Evolutionary conservation across 2,797 vertebrate species (phyloP).

Genomic region (Tragelaphus eurycerus): DNA sequence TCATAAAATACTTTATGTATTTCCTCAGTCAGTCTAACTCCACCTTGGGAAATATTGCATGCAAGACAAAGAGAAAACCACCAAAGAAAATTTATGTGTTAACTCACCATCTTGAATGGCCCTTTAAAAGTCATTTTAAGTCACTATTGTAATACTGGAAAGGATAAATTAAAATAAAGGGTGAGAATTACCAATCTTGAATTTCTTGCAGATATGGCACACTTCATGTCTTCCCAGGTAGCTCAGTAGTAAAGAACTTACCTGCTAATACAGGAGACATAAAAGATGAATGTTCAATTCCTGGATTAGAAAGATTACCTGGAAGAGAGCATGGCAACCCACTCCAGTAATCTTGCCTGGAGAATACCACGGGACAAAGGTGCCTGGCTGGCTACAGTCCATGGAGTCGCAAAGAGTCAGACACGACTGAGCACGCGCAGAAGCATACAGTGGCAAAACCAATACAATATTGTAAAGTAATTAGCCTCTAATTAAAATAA

Average conservation of each 20-base stretch:
- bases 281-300: background rate
- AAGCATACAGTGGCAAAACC: background rate
- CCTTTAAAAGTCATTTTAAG: background rate
- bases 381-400: background rate
- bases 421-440: rapidly evolving
- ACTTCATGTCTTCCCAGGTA: background rate
- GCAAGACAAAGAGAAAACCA: background rate
- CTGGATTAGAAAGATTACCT: background rate
- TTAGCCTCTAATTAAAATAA: too few relatives aligned
- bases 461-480: too few relatives aligned
- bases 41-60: background rate
- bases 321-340: background rate
- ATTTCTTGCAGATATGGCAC: background rate
- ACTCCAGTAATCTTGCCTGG: background rate
- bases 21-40: background rate
- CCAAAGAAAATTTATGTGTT: background rate
- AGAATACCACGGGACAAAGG: background rate
- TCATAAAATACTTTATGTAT: background rate
- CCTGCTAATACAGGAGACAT: background rate
- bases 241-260: background rate
- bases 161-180: background rate
- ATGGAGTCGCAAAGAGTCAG: background rate
- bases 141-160: background rate
- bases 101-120: background rate
- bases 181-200: background rate